These are phyloP conservation scores for Bombus superbus DNA, from an alignment of 1,140 invertebrate species.

Conservation along the genomic window DNA sequence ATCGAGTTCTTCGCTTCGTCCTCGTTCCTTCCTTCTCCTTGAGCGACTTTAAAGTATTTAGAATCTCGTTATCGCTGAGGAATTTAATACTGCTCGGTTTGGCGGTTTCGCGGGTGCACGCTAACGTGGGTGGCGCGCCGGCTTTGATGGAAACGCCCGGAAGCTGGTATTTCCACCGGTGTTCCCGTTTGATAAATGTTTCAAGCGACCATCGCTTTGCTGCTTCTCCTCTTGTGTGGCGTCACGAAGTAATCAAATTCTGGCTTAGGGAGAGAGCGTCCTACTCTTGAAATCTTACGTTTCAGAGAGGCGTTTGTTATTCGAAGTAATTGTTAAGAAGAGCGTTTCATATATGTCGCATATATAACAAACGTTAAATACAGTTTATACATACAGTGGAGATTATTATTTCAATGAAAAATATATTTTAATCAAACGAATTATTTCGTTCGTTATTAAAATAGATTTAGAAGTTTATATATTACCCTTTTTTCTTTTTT, in stretches of 20 bases:
- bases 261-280: background rate
- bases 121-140: constrained; percentile 32
- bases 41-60: constrained; percentile 66
- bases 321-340: background rate
- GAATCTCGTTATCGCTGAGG: constrained; percentile 65
- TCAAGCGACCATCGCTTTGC: background rate
- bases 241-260: constrained; percentile 7
- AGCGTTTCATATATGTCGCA: background rate
- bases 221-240: background rate
- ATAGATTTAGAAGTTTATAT: background rate
- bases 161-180: constrained; percentile 8
- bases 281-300: background rate
- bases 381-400: background rate
- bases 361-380: background rate
- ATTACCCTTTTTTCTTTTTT: background rate
- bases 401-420: background rate
- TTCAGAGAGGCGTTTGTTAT: background rate
- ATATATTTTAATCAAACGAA: no score
- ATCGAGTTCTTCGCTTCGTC: constrained; percentile 6
- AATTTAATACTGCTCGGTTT: constrained; percentile 71
- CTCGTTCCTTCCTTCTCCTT: constrained; percentile 37
- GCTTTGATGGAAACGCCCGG: background rate
- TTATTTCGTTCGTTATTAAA: no score
- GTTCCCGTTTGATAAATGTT: constrained; percentile 17
- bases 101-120: constrained; percentile 59